Evolutionary conservation across 64 coral and sea anemone species (phyloP), one percentile per base, ranked within the genome.

Genomic region (Hydrozoanthus tunicans): DNA sequence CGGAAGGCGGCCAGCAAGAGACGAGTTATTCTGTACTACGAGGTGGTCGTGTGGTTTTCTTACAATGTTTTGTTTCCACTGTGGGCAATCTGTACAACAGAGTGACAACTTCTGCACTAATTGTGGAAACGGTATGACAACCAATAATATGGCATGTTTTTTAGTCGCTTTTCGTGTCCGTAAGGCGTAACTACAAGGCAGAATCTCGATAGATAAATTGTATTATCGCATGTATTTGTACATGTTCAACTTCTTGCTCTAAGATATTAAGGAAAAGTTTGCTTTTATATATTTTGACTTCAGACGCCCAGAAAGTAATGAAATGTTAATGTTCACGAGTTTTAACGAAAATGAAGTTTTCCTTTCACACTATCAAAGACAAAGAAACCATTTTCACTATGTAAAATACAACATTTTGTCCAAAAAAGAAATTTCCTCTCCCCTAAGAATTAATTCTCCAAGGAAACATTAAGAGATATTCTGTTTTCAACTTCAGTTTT

Each of bases 401-500:
- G 24, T 70, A 70, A 70, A 24, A 70, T 70, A n/a, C 17, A 70
- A 70, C 17, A 20, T 70, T 24, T 70, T 23, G 5, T 3, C 67
- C 67, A 5, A 15, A 70, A 70, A 70, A 23, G 20, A 26, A 72
- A 26, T 72, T 72, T 27, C 20, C 6, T 72, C 20, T 72, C 27
- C 20, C 70, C 70, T 43, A 72, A 27, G 20, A 72, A 72, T 72
- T 72, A 27, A 27, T 72, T 72, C 6, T 72, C 70, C 70, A 8
- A 72, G n/a, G 70, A 6, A 72, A 72, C 70, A 8, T 26, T 72
- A 72, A 7, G 3, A 72, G 25, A n/a, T 72, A 8, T 72, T 25
- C 27, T 72, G 27, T 27, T 72, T 43, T 72, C 69, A 72, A 72
- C 69, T 72, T 72, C 69, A 72, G 69, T 72, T 72, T 72, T 72